Base-by-base conservation (phyloP, 2,888 invertebrate species). In the Frankliniella fusca region DNA sequence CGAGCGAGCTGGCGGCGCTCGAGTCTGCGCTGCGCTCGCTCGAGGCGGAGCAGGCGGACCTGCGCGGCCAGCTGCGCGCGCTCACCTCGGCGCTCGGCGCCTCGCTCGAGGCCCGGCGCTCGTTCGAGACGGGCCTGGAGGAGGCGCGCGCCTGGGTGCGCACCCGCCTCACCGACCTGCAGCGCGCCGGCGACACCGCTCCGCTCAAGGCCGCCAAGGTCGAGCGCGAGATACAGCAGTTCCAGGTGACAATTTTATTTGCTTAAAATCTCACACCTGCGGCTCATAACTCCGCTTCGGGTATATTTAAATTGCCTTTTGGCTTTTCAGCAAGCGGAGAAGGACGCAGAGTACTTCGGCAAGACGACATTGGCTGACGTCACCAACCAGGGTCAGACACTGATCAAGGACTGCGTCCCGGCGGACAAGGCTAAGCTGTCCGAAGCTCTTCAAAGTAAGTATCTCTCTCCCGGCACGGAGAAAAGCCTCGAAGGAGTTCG, bases 381-480 rank as follows among this genome's bases (percentile, higher is more conserved):
- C 0, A 90, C 94, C 85, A 94, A 95, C 84, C 93, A 94, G 86
- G 94, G 93, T 0, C 92, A 93, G 81, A 91, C 91, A 83, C 91
- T 97, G n/a, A 90, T 94, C 82, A 94, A 93, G 87, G 95, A 96
- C 85, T 96, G 96, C 86, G 92, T 93, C 80, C 93, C 92, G n/a
- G 92, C 91, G 50, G 88, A 88, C 82, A 86, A 86, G 82, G 84
- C 85, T 49, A 85, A 86, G 83, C 85, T 89, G 20, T 85, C 87
- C 70, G 84, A 84, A 28, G 83, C 87, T 9, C 82, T 86, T 3
- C 85, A 86, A 84, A 86, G 86, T 86, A 84, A 84, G 61, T 18
- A 20, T 54, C 54, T 80, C 80, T 48, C 54, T 70, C 49, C 28
- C 38, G 3, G 50, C 38, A 38, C 38, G 3, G 38, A 38, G 5